Evolutionary conservation across 2,113 vertebrate species (phyloP), one percentile per base, ranked within the genome.

Genomic region (Eurystomus gularis): DNA sequence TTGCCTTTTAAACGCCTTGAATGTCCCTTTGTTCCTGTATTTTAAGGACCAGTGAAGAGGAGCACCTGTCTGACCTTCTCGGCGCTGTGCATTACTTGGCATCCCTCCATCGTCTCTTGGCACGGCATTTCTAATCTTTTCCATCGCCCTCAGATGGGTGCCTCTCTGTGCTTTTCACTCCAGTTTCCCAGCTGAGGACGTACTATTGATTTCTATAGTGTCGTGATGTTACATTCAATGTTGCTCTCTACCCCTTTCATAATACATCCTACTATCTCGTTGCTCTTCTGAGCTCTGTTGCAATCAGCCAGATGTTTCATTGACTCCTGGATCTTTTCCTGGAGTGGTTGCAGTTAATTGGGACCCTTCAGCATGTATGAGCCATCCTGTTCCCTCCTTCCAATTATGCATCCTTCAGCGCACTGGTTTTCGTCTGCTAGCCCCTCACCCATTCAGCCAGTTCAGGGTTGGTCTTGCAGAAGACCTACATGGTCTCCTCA

Each of bases 301-400:
- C 96, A 95, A 97, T 97, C 95, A 96, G 92, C 96, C 96, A 97
- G 96, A 96, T 96, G 95, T 96, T 96, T 96, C 95, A 96, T 96
- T 96, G 95, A 96, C 70, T 95, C 84, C 78, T 35, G 51, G 52
- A 89, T 87, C 95, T 97, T 90, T 76, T 82, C 66, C 88, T 95
- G 88, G 90, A 96, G 95, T 94, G 96, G 65, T 1, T 96, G 86
- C 46, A 4, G 73, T 79, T 96, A 94, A 96, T 86, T 86, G 83
- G 65, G 93, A 94, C 88, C 91, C 86, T 96, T 94, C 92, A 96
- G 70, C 0, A 0, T 25, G 72, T 66, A 91, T 78, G 73, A 94
- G 69, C 91, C 91, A 88, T 78, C 87, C 93, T 96, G 64, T 81
- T 95, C 78, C 81, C 83, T 96, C 83, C 69, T 94, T 33, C n/a